phyloP scores from a whole-genome alignment of 2,113 vertebrate species.

The Empidonax alnorum region DNA sequence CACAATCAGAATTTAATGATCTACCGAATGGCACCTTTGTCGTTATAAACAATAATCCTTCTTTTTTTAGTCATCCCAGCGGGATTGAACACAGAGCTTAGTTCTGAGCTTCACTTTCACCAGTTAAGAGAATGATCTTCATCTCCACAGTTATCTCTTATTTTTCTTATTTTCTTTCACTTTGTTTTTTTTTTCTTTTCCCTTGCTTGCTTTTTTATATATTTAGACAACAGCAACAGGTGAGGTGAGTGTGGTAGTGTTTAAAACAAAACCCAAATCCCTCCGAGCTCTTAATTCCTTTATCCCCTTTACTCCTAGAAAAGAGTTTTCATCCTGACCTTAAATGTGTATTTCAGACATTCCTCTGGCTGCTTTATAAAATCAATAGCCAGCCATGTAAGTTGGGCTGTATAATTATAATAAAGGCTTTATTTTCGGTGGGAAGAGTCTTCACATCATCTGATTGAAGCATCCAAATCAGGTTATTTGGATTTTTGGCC shows the following conservation, averaged over 20 bases:
- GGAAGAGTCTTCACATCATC: not conserved
- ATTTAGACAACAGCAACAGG: conserved; percentile 42
- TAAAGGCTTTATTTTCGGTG: not conserved
- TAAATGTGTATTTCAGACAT: not conserved
- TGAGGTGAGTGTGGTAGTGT: conserved; percentile 48
- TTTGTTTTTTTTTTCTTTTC: not conserved
- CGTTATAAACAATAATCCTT: not conserved
- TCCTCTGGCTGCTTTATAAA: not conserved
- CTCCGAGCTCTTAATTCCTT: not conserved
- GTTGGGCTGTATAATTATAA: not conserved
- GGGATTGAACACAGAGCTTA: not conserved
- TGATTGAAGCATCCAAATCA: not conserved
- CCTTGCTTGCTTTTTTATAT: conserved; percentile 14
- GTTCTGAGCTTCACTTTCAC: not conserved
- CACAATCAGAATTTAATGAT: too few species aligned
- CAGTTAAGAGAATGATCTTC: not conserved
- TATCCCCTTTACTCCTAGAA: not conserved
- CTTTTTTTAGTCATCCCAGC: not conserved
- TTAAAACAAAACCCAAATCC: not conserved
- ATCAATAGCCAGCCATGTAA: not conserved
- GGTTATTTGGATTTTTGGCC: not conserved
- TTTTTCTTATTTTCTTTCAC: not conserved
- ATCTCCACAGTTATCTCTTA: not conserved
- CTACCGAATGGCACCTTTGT: not conserved
- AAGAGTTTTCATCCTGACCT: not conserved